phyloP scores from a whole-genome alignment of 2,797 vertebrate species.

The Miichthys miiuy region DNA sequence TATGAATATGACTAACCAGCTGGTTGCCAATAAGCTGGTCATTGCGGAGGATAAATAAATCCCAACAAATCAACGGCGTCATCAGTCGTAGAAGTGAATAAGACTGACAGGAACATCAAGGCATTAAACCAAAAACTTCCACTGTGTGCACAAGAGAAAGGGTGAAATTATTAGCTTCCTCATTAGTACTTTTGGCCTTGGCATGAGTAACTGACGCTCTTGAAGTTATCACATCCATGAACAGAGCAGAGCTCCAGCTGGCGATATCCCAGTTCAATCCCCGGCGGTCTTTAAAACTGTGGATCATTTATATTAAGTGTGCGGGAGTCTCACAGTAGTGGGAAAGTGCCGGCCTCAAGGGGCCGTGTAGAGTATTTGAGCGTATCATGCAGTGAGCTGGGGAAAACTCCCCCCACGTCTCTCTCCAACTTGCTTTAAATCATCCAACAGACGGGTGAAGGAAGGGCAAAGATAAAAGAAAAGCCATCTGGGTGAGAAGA shows the following conservation, averaged over 20 bases:
- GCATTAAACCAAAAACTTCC: not conserved
- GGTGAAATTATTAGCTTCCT: not conserved
- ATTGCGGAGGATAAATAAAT: not conserved
- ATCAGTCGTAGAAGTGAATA: not conserved
- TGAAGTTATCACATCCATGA: slow-evolving; percentile 13
- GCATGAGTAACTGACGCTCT: not conserved
- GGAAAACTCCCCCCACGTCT: not conserved
- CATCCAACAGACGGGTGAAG: not conserved
- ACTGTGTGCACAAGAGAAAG: not conserved
- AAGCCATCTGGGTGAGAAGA: slow-evolving; percentile 12
- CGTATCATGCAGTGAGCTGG: not conserved
- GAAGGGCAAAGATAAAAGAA: slow-evolving; percentile 9
- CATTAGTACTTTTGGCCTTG: not conserved
- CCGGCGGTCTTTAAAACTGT: not conserved
- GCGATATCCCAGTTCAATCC: not conserved
- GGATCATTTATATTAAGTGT: not conserved
- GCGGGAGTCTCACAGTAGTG: not conserved
- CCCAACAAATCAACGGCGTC: not conserved
- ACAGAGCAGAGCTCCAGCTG: slow-evolving; percentile 10
- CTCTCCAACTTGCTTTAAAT: not conserved
- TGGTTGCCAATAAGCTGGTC: not conserved
- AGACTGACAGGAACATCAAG: not conserved
- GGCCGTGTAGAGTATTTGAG: not conserved
- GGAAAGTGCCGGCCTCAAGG: slow-evolving; percentile 1
- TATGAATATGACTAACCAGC: not conserved